A percentile compares a stretch with the other conserved stretches of the same genome.
Conservation (phyloP, 2,113 vertebrate species). For the Benitochromis conjunctus region DNA sequence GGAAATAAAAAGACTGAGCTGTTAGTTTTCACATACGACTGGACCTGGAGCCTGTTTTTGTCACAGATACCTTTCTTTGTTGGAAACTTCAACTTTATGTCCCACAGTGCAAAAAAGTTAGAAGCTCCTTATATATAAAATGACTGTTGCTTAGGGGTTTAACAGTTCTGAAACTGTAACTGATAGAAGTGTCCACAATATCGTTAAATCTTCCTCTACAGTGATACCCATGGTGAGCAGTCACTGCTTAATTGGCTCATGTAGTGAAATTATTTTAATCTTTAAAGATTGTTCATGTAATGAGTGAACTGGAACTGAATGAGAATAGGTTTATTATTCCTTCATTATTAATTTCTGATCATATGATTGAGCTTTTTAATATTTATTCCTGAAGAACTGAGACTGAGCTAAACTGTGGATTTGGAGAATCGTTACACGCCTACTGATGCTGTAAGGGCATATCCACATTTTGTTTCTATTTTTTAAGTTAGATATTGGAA, state of each 20-base stretch:
- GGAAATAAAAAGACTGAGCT: neutral
- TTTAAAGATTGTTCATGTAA: neutral
- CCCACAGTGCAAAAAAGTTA: neutral
- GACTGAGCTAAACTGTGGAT: neutral
- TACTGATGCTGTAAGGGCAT: neutral
- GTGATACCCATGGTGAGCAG: neutral
- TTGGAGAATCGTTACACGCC: fast-evolving
- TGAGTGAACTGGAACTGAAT: neutral
- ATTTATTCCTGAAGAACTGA: neutral
- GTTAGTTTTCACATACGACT: neutral
- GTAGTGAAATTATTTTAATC: neutral
- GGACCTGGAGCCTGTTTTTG: neutral
- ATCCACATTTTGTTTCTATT: fast-evolving
- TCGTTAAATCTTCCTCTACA: neutral
- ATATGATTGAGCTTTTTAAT: neutral
- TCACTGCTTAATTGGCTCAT: neutral
- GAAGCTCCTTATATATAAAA: neutral
- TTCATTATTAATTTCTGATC: neutral
- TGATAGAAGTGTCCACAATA: neutral
- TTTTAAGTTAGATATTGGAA: neutral
- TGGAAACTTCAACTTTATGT: neutral
- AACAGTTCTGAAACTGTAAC: neutral
- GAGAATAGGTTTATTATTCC: neutral
- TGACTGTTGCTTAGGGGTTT: neutral
- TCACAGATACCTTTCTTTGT: fast-evolving